phyloP scores from a whole-genome alignment of 2,888 invertebrate genomes.

The Subacronicta megacephala region DNA sequence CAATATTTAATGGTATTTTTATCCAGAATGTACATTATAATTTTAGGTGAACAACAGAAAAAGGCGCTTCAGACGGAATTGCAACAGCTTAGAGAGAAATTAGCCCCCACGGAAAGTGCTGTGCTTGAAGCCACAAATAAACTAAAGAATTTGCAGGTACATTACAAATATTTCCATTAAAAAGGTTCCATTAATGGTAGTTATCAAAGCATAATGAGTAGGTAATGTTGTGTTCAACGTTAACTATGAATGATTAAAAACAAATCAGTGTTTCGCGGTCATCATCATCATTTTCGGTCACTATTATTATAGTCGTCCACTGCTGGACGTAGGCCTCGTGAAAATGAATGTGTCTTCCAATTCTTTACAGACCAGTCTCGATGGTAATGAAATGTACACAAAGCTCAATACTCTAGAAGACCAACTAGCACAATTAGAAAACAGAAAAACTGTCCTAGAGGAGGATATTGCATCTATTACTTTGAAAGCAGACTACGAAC shows the following conservation, averaged over 20 bases:
- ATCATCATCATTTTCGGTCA: no score
- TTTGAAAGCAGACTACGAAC: conserved; percentile 91
- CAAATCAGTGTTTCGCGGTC: no score
- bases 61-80: conserved; percentile 86
- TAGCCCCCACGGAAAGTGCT: conserved; percentile 84
- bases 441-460: conserved; percentile 91
- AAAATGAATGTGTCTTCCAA: no score
- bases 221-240: no score
- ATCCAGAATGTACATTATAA: no score
- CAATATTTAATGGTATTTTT: no score
- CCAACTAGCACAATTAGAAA: conserved; percentile 91
- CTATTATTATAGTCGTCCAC: no score
- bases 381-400: conserved; percentile 92
- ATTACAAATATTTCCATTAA: background rate
- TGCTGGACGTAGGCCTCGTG: no score
- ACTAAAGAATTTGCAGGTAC: conserved; percentile 87
- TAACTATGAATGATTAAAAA: no score
- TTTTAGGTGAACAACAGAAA: conserved; percentile 86
- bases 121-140: conserved; percentile 85
- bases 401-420: conserved; percentile 92
- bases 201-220: no score
- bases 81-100: conserved; percentile 82
- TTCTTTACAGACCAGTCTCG: conserved; percentile 87
- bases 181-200: no score
- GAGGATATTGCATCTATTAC: conserved; percentile 92